Base-by-base conservation (phyloP, 2,797 vertebrate genomes). In the Pseudochaenichthys georgianus region DNA sequence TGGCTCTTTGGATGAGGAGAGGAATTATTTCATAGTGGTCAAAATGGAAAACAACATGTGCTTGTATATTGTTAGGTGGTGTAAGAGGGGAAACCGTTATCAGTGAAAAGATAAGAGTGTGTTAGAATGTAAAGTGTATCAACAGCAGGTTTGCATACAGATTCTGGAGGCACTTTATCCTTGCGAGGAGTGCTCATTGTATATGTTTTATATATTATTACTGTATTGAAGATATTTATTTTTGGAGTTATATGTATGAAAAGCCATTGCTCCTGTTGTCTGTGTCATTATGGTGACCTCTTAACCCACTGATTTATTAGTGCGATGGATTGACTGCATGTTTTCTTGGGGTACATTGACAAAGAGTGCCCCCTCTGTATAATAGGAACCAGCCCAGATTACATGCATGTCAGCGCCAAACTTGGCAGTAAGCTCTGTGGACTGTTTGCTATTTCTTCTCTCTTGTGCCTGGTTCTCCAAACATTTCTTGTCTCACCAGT, bases 391-490 rank as follows among this genome's bases (percentile, higher is more conserved):
- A 83, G 80, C 75, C 71, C 73, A 85, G 80, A 89, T 78, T 67
- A 83, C 89, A 83, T 92, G 93, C 92, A 95, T 95, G 93, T 92
- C 83, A 75, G 67, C 82, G 91, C 85, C 88, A 81, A 87, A 87
- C 80, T 70, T 75, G 88, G 88, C 91, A 84, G 82, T 85, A 81
- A 83, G 23, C 58, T 90, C 88, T 78, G 76, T 89, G 77, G 87
- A 93, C 85, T 84, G 89, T 91, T 91, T 89, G 83, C 72, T 88
- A 84, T 85, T 73, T 84, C 69, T 89, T 90, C 85, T 92, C 85
- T 91, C 80, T 87, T 81, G 86, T 94, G 89, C 91, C 91, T 93
- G 82, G 77, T 89, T 84, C 81, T 85, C 75, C 63, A 55, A 81
- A 81, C 78, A 77, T 78, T 80, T 85, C 64, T 88, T 48, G 81